phyloP scores from a whole-genome alignment of 2,797 vertebrate species.

The Vultur gryphus region DNA sequence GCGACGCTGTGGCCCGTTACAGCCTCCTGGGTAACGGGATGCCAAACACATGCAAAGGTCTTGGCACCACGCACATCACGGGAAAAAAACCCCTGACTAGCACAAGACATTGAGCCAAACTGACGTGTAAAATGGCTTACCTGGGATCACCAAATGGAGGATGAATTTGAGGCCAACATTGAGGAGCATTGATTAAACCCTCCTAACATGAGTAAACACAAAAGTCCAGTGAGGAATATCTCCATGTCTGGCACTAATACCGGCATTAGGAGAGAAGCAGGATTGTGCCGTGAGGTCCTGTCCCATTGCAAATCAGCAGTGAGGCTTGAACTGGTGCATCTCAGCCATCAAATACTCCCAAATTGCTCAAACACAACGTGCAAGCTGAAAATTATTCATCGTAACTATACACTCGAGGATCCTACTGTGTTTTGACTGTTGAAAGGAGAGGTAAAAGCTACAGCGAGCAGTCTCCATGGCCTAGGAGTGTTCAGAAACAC shows the following conservation, averaged over 20 bases:
- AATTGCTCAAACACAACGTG: accelerated
- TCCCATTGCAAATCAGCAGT: background rate
- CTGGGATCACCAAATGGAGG: background rate
- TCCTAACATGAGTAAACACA: accelerated
- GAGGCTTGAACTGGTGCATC: background rate
- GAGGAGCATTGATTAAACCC: background rate
- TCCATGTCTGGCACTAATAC: too few species aligned
- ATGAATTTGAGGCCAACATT: background rate
- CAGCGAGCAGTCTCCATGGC: background rate
- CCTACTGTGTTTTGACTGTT: background rate
- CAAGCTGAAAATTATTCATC: background rate
- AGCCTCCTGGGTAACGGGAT: background rate
- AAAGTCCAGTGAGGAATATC: background rate
- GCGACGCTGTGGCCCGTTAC: background rate
- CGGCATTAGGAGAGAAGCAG: background rate
- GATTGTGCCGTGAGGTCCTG: background rate
- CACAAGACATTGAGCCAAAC: background rate
- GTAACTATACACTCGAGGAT: accelerated
- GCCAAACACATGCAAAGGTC: background rate
- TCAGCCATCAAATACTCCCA: background rate
- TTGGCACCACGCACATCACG: accelerated
- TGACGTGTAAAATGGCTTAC: background rate
- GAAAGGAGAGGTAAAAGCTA: background rate
- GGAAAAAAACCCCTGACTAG: background rate
- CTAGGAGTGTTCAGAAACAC: background rate